Conservation (phyloP, 1,140 invertebrate genomes). For the Bombus pascuorum region DNA sequence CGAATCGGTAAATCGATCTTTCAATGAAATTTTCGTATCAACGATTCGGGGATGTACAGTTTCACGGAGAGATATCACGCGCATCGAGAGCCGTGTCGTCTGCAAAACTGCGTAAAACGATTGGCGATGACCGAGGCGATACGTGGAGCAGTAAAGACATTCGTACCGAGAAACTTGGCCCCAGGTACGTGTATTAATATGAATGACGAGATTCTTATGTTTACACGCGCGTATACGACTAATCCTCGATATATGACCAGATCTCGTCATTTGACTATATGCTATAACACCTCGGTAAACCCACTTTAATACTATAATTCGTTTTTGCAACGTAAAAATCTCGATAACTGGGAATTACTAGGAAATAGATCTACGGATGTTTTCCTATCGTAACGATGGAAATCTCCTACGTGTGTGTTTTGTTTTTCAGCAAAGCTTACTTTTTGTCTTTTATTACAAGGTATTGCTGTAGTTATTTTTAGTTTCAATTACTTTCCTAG, state of each 20-base stretch:
- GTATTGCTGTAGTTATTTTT: not conserved
- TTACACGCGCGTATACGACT: constrained; percentile 57
- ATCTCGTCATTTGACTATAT: constrained; percentile 26
- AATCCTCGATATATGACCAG: constrained; percentile 42
- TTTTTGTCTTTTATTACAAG: not conserved
- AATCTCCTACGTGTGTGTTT: not conserved
- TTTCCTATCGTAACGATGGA: not conserved
- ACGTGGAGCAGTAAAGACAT: constrained; percentile 51
- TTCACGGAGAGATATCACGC: not conserved
- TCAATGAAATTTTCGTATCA: not conserved
- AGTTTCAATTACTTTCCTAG: not conserved
- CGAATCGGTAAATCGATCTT: constrained; percentile 2
- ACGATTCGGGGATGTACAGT: too few relatives aligned
- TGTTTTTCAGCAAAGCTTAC: not conserved
- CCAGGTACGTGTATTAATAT: constrained; percentile 74
- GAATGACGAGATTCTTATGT: constrained; percentile 72
- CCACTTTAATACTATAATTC: constrained; percentile 16
- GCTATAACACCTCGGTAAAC: not conserved
- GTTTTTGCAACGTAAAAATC: not conserved
- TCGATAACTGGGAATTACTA: not conserved
- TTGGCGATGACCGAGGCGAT: constrained; percentile 32
- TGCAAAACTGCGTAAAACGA: constrained; percentile 67
- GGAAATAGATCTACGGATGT: not conserved
- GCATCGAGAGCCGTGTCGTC: constrained; percentile 43
- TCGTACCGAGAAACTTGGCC: constrained; percentile 66